Conservation (phyloP, 2,113 vertebrate species). For the Condylura cristata region DNA sequence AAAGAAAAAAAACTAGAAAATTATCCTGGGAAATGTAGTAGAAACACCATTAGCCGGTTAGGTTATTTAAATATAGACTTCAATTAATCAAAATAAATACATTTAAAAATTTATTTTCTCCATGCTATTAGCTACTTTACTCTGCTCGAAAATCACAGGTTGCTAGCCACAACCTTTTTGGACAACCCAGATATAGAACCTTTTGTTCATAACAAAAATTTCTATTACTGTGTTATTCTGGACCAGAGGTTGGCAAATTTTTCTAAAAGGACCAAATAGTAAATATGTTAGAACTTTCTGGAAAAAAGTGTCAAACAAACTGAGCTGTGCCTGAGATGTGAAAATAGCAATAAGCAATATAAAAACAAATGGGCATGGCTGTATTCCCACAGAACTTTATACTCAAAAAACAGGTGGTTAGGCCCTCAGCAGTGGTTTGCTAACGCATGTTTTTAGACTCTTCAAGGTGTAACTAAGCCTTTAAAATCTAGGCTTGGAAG, state of each 20-base stretch:
- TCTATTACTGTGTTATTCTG: not conserved
- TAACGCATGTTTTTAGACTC: not conserved
- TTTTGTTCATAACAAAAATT: not conserved
- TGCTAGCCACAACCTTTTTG: not conserved
- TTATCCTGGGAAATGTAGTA: not conserved
- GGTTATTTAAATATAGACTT: not conserved
- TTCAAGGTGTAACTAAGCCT: constrained; percentile 5
- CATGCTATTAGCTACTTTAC: not conserved
- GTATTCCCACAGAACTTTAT: not conserved
- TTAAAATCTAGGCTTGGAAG: constrained; percentile 15
- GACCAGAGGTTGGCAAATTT: not conserved
- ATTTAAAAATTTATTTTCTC: not conserved
- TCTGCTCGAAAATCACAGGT: not conserved
- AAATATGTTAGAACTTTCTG: not conserved
- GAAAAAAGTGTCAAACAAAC: constrained; percentile 20
- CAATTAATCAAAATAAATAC: not conserved
- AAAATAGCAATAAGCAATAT: not conserved
- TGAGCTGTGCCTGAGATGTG: not conserved
- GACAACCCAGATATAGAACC: not conserved
- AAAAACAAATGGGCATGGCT: not conserved
- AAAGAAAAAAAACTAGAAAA: not conserved
- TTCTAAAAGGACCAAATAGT: not conserved
- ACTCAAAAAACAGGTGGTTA: not conserved
- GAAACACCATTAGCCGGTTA: not conserved
- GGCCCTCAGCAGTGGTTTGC: not conserved